Percentiles rank a stretch among this genome's conserved stretches.
These are phyloP conservation scores for Drosophila recens DNA, from an alignment of 2,888 invertebrate species.

Conservation along the genomic window DNA sequence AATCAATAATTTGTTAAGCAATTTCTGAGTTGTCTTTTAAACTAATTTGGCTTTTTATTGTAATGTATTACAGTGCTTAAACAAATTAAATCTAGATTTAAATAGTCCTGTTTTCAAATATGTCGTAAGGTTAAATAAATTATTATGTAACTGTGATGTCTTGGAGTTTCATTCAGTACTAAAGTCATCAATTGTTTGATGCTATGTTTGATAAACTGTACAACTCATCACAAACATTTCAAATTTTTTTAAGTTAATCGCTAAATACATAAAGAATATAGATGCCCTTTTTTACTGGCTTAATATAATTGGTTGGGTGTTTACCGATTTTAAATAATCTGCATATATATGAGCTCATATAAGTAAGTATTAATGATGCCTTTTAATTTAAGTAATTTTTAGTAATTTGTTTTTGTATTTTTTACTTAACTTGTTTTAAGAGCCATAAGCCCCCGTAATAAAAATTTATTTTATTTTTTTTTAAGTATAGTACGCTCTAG, in stretches of 20 bases:
- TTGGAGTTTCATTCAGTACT: constrained; percentile 60
- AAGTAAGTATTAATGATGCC: background rate
- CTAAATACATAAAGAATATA: background rate
- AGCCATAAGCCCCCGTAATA: no score
- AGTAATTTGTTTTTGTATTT: no score
- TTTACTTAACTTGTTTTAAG: no score
- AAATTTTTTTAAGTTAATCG: background rate
- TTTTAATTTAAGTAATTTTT: background rate
- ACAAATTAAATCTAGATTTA: constrained; percentile 53
- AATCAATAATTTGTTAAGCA: constrained; percentile 19
- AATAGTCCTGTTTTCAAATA: constrained; percentile 74
- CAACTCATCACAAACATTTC: background rate
- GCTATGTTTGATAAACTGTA: background rate
- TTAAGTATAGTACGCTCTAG: no score
- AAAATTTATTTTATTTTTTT: no score
- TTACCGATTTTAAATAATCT: background rate
- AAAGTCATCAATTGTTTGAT: background rate
- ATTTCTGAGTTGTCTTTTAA: constrained; percentile 36
- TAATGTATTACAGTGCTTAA: constrained; percentile 66
- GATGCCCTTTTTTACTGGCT: background rate
- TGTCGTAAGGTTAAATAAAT: constrained; percentile 80
- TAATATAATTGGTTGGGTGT: background rate
- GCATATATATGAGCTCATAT: no score
- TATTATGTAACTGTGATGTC: constrained; percentile 76
- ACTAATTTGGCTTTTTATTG: constrained; percentile 37